These are phyloP conservation scores for Anarsia innoxiella DNA, from an alignment of 2,888 invertebrate species.

Conservation along the genomic window DNA sequence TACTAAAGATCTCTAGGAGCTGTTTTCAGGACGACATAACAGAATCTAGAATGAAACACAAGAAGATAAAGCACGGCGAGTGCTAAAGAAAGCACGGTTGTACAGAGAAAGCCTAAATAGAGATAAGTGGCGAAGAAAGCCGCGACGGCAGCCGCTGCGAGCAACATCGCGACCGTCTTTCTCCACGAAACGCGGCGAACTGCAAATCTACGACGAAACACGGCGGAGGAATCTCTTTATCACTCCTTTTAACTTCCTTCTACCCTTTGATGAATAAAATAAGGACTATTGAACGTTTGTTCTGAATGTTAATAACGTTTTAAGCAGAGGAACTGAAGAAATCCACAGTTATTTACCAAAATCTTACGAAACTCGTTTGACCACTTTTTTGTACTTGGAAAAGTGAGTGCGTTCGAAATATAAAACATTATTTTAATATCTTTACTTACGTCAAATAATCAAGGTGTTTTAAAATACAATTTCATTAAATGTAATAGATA, in stretches of 20 bases:
- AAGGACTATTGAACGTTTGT: too few relatives aligned
- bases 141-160: conserved; percentile 53
- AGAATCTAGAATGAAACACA: conserved; percentile 83
- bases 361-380: conserved; percentile 2
- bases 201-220: conserved; percentile 39
- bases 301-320: too few relatives aligned
- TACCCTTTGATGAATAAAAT: too few relatives aligned
- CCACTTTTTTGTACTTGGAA: conserved; percentile 5
- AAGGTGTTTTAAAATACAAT: neutral
- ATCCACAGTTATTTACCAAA: conserved; percentile 1
- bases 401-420: too few relatives aligned
- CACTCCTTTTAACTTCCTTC: conserved; percentile 17
- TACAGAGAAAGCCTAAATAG: conserved; percentile 77
- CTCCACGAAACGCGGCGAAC: conserved; percentile 68
- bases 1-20: conserved; percentile 84
- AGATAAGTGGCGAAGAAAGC: conserved; percentile 62
- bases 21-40: conserved; percentile 84
- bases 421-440: too few relatives aligned
- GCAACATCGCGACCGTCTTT: conserved; percentile 58
- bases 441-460: too few relatives aligned
- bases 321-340: conserved; percentile 1
- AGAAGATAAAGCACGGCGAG: conserved; percentile 77
- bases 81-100: conserved; percentile 76
- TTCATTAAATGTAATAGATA: neutral
- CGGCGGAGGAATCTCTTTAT: too few relatives aligned